Evolutionary conservation across 2,888 invertebrate genomes (phyloP).

Genomic region (Odontothrips loti): DNA sequence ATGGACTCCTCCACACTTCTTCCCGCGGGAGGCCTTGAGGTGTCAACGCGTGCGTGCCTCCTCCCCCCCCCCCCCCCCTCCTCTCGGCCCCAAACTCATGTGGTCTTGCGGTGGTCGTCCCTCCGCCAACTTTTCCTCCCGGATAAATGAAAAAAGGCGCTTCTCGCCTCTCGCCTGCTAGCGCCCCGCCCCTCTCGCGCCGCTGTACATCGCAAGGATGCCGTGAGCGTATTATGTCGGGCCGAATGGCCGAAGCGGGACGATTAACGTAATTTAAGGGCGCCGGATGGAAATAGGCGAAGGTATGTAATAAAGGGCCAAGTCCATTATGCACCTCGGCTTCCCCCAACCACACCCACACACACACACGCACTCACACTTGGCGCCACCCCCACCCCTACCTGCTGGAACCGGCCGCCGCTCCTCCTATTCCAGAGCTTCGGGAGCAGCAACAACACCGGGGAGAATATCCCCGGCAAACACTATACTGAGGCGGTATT

Average conservation of each 20-base stretch:
- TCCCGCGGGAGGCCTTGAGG: not conserved
- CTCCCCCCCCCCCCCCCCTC: not conserved
- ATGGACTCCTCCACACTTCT: too few species aligned
- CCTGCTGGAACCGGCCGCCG: not conserved
- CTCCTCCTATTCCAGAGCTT: not conserved
- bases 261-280: conserved; percentile 17
- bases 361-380: not conserved
- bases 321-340: conserved; percentile 8
- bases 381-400: too few species aligned
- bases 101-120: not conserved
- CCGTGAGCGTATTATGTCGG: not conserved
- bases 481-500: not conserved
- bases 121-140: not conserved
- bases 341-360: not conserved
- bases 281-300: not conserved
- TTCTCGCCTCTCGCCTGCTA: not conserved
- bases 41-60: not conserved
- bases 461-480: too few species aligned
- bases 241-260: not conserved
- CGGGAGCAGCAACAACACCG: not conserved
- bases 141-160: not conserved
- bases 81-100: not conserved
- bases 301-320: conserved; percentile 17
- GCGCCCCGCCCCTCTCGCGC: not conserved
- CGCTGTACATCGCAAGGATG: not conserved